Evolutionary conservation across 2,113 vertebrate genomes (phyloP), one percentile per base, ranked within the genome.

Genomic region (Albula goreensis): DNA sequence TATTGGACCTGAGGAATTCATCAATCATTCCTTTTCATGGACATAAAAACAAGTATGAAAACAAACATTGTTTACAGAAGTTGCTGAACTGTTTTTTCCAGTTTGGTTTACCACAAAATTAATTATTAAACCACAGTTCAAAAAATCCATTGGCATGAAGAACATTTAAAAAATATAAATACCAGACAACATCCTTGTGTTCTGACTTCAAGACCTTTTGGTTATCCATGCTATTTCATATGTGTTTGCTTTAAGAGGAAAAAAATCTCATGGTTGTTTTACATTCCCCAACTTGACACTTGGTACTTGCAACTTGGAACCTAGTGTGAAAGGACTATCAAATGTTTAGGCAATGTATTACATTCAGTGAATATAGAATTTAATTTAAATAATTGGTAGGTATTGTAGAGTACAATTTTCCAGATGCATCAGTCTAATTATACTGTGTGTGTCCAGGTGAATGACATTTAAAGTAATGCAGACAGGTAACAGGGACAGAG

Each of bases 201-300:
- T 74, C 70, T 10, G 22, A 11, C 70, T 74, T 74, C n/a, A 74
- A 74, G 5, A 22, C n/a, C 70, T 74, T 74, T n/a, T 31, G 25
- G 70, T 74, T 74, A 74, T n/a, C 70, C 70, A 74, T n/a, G 11
- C n/a, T 74, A 74, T 70, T 70, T 70, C 70, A 74, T 19, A 70
- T 70, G 70, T 31, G 70, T 0, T 74, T 74, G 70, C 25, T 25
- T 25, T 74, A 22, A 66, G 22, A 41, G 31, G 31, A 66, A 60
- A 66, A 22, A 66, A 19, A 19, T 19, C 22, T 22, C 22, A 19
- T 22, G 17, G 8, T 60, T 60, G 56, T 13, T 60, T 60, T 15
- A 60, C 56, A 19, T 66, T 66, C n/a, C 70, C 70, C 19, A 8
- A 5, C 8, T 10, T 10, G 22, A 7, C 2, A 0, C 31, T 41